phyloP scores from a whole-genome alignment of 2,888 invertebrate genomes.

The Adelognathus sp. region DNA sequence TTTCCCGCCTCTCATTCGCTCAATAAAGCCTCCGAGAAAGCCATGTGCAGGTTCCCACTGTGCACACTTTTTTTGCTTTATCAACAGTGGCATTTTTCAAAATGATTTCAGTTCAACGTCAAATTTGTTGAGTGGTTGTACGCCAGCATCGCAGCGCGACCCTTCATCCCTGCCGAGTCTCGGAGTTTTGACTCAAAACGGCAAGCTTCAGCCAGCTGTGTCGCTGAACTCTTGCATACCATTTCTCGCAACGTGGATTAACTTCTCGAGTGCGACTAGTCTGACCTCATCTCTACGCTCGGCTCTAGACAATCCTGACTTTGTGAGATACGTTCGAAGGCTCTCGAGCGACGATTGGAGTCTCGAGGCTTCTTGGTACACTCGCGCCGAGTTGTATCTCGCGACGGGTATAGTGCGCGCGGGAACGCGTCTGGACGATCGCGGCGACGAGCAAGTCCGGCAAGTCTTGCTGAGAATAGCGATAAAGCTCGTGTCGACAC shows the following conservation, averaged over 20 bases:
- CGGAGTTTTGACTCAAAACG: slow-evolving; percentile 80
- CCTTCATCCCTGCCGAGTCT: slow-evolving; percentile 81
- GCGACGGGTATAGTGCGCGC: slow-evolving; percentile 69
- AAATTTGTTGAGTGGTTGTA: slow-evolving; percentile 81
- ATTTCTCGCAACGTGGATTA: slow-evolving; percentile 77
- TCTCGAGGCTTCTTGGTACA: slow-evolving; percentile 76
- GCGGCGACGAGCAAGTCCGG: slow-evolving; percentile 53
- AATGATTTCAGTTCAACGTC: slow-evolving; percentile 80
- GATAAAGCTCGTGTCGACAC: slow-evolving; percentile 74
- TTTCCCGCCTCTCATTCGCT: too few relatives aligned
- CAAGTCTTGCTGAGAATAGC: slow-evolving; percentile 72
- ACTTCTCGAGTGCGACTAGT: slow-evolving; percentile 61
- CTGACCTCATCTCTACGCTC: slow-evolving; percentile 61
- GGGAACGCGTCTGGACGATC: slow-evolving; percentile 58
- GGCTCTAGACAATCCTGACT: slow-evolving; percentile 63
- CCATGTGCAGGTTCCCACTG: too few relatives aligned
- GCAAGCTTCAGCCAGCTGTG: slow-evolving; percentile 81
- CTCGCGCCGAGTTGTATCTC: slow-evolving; percentile 73
- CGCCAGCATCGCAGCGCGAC: slow-evolving; percentile 77
- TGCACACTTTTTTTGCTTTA: too few relatives aligned
- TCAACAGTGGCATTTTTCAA: too few relatives aligned
- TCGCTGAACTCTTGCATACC: slow-evolving; percentile 81
- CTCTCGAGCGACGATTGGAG: slow-evolving; percentile 72
- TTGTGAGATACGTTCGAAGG: slow-evolving; percentile 71
- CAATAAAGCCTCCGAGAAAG: too few relatives aligned